Evolutionary conservation across 2,113 vertebrate species (phyloP), one percentile per base, ranked within the genome.

Genomic region (Ictidomys tridecemlineatus): DNA sequence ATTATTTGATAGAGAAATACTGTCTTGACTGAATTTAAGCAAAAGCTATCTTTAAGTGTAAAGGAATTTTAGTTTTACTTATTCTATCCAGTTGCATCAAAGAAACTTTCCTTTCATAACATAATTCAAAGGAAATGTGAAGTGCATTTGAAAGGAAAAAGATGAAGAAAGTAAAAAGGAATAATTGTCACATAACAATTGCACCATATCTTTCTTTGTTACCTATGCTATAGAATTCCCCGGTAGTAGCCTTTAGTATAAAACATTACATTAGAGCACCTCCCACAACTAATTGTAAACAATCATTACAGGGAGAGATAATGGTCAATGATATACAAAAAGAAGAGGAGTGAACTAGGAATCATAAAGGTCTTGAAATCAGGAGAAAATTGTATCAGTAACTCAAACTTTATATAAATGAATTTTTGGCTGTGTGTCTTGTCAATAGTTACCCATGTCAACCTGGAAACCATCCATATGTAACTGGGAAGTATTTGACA

Each of bases 11-110:
- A 72, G 8, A 94, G 8, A 82, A 77, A 65, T 69, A n/a, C 26
- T 90, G 56, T 12, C 24, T 77, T 78, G 73, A 13, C 13, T 94
- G 69, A 91, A 73, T 95, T 65, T 94, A 96, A 77, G 30, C n/a
- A 96, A 94, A 93, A 76, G 14, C 20, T 80, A 39, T 87, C 34
- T 85, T 90, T 79, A 74, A 5, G 65, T 37, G 42, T 58, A 61
- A 93, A 85, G 61, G 2, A 34, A 45, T 86, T 96, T 83, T 63
- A 91, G 96, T 96, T 95, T 93, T 48, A 70, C 89, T 95, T 32
- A 77, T 4, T 34, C 48, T 72, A 45, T 17, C 56, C 20, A 58
- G 56, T 58, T 84, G 14, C 11, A 70, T 79, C 69, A 86, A 24
- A 89, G 30, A 96, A 92, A 16, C 34, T 85, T 11, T 37, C 61